phyloP scores from a whole-genome alignment of 2,888 invertebrate species.

The Marronus borbonicus region DNA sequence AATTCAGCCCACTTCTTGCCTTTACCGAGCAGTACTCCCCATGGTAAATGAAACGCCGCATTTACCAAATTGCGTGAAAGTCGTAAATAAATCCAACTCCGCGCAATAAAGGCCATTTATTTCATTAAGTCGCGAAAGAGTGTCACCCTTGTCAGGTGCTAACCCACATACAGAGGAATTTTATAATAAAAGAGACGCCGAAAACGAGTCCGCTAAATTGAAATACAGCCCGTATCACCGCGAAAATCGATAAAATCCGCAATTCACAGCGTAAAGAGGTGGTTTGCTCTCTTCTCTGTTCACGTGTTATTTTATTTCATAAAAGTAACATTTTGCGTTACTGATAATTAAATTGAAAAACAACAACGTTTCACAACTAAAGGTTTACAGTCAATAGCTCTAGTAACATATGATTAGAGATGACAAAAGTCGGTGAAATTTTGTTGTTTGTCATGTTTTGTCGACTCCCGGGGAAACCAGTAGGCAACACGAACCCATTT shows the following conservation, averaged over 20 bases:
- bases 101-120: slow-evolving; percentile 33
- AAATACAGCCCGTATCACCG: slow-evolving; percentile 11
- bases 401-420: too few species aligned
- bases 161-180: slow-evolving; percentile 21
- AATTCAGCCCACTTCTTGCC: slow-evolving; percentile 22
- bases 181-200: slow-evolving; percentile 1
- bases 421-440: too few species aligned
- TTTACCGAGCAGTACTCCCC: slow-evolving; percentile 5
- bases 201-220: slow-evolving; percentile 21
- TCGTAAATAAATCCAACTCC: slow-evolving; percentile 35
- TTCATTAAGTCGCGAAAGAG: slow-evolving; percentile 35
- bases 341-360: too few species aligned
- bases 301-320: too few species aligned
- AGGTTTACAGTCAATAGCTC: too few species aligned
- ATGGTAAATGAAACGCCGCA: slow-evolving; percentile 16
- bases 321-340: too few species aligned
- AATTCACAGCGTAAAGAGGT: slow-evolving; percentile 8
- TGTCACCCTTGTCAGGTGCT: slow-evolving; percentile 33
- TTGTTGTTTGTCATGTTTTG: too few species aligned
- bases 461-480: too few species aligned
- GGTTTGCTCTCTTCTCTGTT: not conserved
- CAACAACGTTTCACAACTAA: too few species aligned
- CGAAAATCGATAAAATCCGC: slow-evolving; percentile 25
- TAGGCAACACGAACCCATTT: too few species aligned
- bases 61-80: slow-evolving; percentile 38